Conservation (phyloP, 2,797 vertebrate species). For the Spheniscus humboldti region DNA sequence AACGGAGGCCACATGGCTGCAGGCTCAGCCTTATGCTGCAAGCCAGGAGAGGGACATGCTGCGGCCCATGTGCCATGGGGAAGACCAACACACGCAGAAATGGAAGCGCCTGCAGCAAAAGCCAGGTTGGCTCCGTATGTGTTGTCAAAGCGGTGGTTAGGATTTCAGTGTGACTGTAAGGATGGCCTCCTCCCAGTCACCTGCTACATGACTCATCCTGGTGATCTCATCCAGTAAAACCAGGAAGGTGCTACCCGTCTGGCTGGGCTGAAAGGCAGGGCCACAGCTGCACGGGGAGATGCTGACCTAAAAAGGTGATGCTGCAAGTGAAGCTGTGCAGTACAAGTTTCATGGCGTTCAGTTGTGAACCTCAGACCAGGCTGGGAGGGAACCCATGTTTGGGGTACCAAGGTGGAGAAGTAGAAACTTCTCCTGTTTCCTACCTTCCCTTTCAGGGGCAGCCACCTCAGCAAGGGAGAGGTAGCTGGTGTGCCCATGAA, state of each 20-base stretch:
- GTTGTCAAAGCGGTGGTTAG: neutral
- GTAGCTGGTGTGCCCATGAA: accelerated
- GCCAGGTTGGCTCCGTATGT: accelerated
- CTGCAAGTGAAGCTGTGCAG: neutral
- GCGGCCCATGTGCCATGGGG: accelerated
- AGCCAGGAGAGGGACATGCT: neutral
- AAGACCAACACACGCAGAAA: neutral
- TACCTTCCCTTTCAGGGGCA: neutral
- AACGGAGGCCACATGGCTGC: accelerated
- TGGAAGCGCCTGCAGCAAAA: neutral
- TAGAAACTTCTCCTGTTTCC: neutral
- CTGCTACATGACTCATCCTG: neutral
- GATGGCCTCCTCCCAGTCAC: neutral
- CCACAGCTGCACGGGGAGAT: accelerated
- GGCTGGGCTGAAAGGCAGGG: neutral
- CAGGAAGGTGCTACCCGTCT: neutral
- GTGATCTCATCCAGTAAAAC: neutral
- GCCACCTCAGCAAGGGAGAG: neutral
- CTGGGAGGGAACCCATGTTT: neutral
- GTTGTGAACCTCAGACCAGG: accelerated
- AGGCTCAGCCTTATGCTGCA: neutral
- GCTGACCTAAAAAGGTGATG: neutral
- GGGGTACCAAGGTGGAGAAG: neutral
- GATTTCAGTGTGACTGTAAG: accelerated
- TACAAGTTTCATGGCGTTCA: accelerated